Conservation (phyloP, 2,888 invertebrate genomes). For the Crossocerus cetratus region DNA sequence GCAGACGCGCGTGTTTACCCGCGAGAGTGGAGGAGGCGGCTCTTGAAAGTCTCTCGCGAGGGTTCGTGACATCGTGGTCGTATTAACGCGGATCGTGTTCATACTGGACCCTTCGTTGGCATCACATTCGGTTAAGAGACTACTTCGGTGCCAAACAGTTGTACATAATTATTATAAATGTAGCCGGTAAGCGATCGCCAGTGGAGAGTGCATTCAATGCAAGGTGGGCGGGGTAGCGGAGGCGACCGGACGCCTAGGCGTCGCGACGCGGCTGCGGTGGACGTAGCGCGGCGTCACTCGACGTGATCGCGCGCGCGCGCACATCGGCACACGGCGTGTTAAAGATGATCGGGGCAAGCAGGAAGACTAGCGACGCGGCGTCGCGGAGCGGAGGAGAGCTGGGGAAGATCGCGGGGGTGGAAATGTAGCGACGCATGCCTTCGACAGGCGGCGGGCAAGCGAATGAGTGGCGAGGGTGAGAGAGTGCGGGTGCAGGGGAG, state of each 20-base stretch:
- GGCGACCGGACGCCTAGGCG: too few species aligned
- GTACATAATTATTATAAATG: conserved; percentile 74
- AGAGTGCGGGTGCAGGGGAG: not conserved
- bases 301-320: too few species aligned
- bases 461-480: not conserved
- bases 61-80: not conserved
- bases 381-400: too few species aligned
- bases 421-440: conserved; percentile 4
- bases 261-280: too few species aligned
- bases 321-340: too few species aligned
- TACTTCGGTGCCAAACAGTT: conserved; percentile 75
- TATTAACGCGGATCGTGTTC: conserved; percentile 37
- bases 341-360: too few species aligned
- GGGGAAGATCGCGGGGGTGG: too few species aligned
- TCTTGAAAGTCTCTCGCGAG: conserved; percentile 9
- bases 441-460: conserved; percentile 1
- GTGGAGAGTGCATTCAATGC: conserved; percentile 43
- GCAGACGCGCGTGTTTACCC: conserved; percentile 9
- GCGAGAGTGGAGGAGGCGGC: not conserved
- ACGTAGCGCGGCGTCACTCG: too few species aligned
- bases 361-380: too few species aligned
- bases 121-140: conserved; percentile 49
- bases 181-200: conserved; percentile 59
- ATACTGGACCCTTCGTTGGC: conserved; percentile 52
- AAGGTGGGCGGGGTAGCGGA: conserved; percentile 1